Evolutionary conservation across 2,888 invertebrate genomes (phyloP).

Genomic region (Pollenia griseotomentosa): DNA sequence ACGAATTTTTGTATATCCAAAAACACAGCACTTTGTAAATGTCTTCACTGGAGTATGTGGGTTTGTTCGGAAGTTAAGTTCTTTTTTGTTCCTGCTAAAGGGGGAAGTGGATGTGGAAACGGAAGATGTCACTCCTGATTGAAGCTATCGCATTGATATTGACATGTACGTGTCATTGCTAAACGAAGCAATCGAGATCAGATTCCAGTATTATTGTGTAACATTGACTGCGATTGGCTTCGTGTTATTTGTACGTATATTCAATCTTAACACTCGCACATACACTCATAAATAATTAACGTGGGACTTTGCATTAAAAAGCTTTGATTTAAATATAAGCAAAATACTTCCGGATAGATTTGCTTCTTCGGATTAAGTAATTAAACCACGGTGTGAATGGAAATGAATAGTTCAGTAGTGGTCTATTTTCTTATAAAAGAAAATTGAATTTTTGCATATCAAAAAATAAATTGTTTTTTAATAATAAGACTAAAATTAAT

Average conservation of each 20-base stretch:
- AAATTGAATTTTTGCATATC: no score
- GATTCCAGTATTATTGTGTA: slow-evolving; percentile 48
- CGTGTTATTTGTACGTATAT: slow-evolving; percentile 35
- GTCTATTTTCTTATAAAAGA: no score
- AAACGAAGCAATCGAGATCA: slow-evolving; percentile 71
- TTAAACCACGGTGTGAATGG: slow-evolving; percentile 24
- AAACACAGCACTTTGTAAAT: slow-evolving; percentile 21
- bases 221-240: slow-evolving; percentile 61
- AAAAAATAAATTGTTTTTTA: no score
- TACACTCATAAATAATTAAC: slow-evolving; percentile 39
- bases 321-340: slow-evolving; percentile 51
- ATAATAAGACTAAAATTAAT: no score
- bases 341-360: slow-evolving; percentile 41
- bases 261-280: neutral
- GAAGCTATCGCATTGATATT: slow-evolving; percentile 75
- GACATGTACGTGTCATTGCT: slow-evolving; percentile 78
- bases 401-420: neutral
- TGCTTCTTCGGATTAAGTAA: neutral
- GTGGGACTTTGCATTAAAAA: slow-evolving; percentile 42
- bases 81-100: neutral
- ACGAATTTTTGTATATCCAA: slow-evolving; percentile 16
- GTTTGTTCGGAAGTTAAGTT: slow-evolving; percentile 53
- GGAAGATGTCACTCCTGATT: slow-evolving; percentile 82
- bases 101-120: slow-evolving; percentile 75
- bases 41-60: slow-evolving; percentile 13